Evolutionary conservation across 1,140 invertebrate species (phyloP).

Genomic region (Tribolium madens): DNA sequence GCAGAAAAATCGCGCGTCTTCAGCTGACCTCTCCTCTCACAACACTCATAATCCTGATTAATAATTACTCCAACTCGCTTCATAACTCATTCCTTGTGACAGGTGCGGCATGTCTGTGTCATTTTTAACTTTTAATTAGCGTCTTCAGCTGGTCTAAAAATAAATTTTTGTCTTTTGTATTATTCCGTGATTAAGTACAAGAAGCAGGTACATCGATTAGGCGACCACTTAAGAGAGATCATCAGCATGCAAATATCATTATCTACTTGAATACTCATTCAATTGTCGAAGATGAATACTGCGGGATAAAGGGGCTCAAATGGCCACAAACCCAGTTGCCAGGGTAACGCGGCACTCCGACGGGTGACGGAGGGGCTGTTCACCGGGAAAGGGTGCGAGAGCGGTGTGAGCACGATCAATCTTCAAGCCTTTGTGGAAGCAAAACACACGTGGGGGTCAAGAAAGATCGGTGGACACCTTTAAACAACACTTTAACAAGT

Average conservation of each 20-base stretch:
- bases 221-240: slow-evolving; percentile 57
- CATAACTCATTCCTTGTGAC: slow-evolving; percentile 39
- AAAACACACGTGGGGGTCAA: slow-evolving; percentile 48
- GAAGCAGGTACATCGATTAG: slow-evolving; percentile 58
- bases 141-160: slow-evolving; percentile 10
- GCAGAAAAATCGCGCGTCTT: background rate
- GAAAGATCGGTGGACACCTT: background rate
- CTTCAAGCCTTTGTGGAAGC: slow-evolving; percentile 59
- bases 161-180: background rate
- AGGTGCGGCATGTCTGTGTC: slow-evolving; percentile 38
- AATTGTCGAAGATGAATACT: slow-evolving; percentile 63
- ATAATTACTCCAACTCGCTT: slow-evolving; percentile 14
- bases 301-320: slow-evolving; percentile 61
- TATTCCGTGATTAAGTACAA: slow-evolving; percentile 27
- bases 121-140: slow-evolving; percentile 46
- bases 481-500: background rate
- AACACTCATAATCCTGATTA: slow-evolving; percentile 17
- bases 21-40: background rate
- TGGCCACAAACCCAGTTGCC: slow-evolving; percentile 62
- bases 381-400: slow-evolving; percentile 61
- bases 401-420: slow-evolving; percentile 59
- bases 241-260: slow-evolving; percentile 64
- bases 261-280: slow-evolving; percentile 64
- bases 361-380: slow-evolving; percentile 41
- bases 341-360: slow-evolving; percentile 53